Base-by-base conservation (phyloP, 92 coral and sea anemone genomes). In the Umimayanthus chanpuru region DNA sequence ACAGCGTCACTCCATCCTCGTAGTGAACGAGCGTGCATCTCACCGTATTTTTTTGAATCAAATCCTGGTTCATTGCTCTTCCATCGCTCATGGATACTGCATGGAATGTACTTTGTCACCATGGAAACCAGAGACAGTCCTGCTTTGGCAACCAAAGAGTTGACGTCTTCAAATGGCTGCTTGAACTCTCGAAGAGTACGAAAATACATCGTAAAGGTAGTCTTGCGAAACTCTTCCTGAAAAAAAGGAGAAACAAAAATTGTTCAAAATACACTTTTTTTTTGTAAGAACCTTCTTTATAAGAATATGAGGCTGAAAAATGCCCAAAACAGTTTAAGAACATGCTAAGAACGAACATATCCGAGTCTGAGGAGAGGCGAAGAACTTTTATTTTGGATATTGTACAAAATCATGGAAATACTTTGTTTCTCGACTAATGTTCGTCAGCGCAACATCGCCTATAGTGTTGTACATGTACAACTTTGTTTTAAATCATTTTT, bases 81-180 rank as follows among this genome's bases (percentile, higher is more conserved):
- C 70, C 70, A 64, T n/a, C 70, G 70, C 15, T 64, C 23, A 64
- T n/a, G 70, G 20, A 64, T 64, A 43, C 47, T 3, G 40, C 88
- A 83, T 18, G 47, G 76, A 23, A 90, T 77, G 1, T n/a, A 14
- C 36, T 74, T 81, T 21, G 87, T 90, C 65, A 58, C 90, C 74
- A 81, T 80, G 81, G 92, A 90, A 53, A 90, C 88, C 30, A 90
- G 81, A 16, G 90, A 67, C 55, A 90, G 88, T 11, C 92, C 90
- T 26, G 90, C 92, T 81, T 87, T 77, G 16, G 82, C 64, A 28
- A 87, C 92, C 2, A 56, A 67, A 5, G 90, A 86, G 70, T 79
- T 87, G 15, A n/a, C 29, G 18, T 32, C 26, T 18, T 80, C 87
- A 86, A 90, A 90, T 3, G 92, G 92, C 30, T 86, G 81, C 40